Percentiles rank a stretch among this genome's conserved stretches.
Evolutionary conservation across 2,888 invertebrate genomes (phyloP).

Genomic region (Hoplodrina ambigua): DNA sequence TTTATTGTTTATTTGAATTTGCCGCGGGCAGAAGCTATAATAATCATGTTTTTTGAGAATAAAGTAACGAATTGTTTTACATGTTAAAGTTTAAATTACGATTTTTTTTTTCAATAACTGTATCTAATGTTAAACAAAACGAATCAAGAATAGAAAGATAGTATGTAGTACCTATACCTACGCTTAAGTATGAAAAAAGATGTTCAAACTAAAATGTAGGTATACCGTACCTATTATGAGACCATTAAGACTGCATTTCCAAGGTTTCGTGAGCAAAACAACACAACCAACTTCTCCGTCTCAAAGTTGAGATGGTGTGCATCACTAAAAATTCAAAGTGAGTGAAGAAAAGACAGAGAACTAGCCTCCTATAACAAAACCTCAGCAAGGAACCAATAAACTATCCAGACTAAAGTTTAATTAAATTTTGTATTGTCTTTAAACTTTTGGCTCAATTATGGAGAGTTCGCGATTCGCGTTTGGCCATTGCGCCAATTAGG

Average conservation of each 20-base stretch:
- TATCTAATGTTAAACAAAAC: no score
- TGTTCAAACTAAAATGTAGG: no score
- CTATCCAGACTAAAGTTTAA: conserved; percentile 85
- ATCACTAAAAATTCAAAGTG: conserved; percentile 46
- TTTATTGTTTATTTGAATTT: no score
- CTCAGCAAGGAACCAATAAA: conserved; percentile 82
- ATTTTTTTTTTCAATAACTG: no score
- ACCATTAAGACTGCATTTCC: neutral
- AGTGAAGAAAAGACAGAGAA: conserved; percentile 68
- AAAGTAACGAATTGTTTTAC: no score
- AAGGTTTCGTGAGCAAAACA: conserved; percentile 6
- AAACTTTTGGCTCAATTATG: conserved; percentile 68
- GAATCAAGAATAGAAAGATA: no score
- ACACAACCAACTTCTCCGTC: neutral
- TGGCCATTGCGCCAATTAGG: neutral
- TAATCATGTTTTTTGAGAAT: no score
- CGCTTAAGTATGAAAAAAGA: no score
- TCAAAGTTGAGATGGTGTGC: conserved; percentile 13
- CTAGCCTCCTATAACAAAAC: conserved; percentile 75
- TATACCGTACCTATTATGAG: no score
- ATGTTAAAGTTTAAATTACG: no score
- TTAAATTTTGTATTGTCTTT: conserved; percentile 88
- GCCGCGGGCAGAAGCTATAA: no score
- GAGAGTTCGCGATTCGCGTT: conserved; percentile 24
- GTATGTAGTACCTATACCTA: no score